These are phyloP conservation scores for Tarsius wallacei DNA, from an alignment of 2,797 vertebrate genomes.

Conservation along the genomic window DNA sequence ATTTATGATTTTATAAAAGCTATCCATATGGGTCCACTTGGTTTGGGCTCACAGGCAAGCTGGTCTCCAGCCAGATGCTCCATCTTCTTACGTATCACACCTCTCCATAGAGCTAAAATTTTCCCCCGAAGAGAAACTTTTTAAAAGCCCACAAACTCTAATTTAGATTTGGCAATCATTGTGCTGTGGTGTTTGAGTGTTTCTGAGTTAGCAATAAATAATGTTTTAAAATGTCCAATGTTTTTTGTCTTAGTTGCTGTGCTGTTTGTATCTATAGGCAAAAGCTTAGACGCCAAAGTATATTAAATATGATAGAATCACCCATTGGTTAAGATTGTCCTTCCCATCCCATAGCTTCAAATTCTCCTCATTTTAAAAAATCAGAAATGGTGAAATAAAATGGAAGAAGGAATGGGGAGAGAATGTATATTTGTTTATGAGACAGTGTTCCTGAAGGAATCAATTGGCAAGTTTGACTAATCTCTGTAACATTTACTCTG, in stretches of 20 bases:
- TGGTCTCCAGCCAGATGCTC: slow-evolving; percentile 90
- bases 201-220: slow-evolving; percentile 90
- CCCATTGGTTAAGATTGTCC: slow-evolving; percentile 80
- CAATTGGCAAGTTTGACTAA: slow-evolving; percentile 73
- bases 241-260: slow-evolving; percentile 88
- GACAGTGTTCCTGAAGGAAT: slow-evolving; percentile 66
- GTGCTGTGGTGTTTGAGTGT: slow-evolving; percentile 87
- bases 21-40: slow-evolving; percentile 88
- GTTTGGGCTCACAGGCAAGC: slow-evolving; percentile 87
- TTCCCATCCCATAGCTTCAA: slow-evolving; percentile 44
- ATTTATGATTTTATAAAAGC: slow-evolving; percentile 85
- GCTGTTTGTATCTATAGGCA: slow-evolving; percentile 84
- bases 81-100: slow-evolving; percentile 89
- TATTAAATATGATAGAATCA: slow-evolving; percentile 86
- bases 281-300: slow-evolving; percentile 83
- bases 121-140: slow-evolving; percentile 87
- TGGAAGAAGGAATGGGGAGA: neutral
- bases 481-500: slow-evolving; percentile 63
- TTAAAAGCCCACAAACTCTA: slow-evolving; percentile 79
- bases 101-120: slow-evolving; percentile 89
- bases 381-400: slow-evolving; percentile 78
- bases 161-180: slow-evolving; percentile 90
- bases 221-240: slow-evolving; percentile 88
- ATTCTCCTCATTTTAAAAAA: slow-evolving; percentile 83
- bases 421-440: slow-evolving; percentile 77